Evolutionary conservation across 2,888 invertebrate species (phyloP).

Genomic region (Stenichneumon culpator): DNA sequence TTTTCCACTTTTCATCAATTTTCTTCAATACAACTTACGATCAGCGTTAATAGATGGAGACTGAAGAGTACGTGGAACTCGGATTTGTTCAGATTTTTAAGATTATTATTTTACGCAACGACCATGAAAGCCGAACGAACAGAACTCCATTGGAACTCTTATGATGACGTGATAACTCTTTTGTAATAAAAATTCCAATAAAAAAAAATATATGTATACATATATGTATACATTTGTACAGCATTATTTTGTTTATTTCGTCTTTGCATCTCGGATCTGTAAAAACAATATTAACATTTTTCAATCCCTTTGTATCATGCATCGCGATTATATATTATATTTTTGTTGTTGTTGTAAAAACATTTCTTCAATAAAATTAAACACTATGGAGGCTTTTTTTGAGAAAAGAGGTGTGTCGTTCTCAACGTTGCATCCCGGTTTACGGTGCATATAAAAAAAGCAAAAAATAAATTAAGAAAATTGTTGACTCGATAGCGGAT

Average conservation of each 20-base stretch:
- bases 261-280: too few relatives aligned
- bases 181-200: slow-evolving; percentile 12
- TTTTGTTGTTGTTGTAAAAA: neutral
- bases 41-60: slow-evolving; percentile 70
- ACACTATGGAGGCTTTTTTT: neutral
- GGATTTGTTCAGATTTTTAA: slow-evolving; percentile 73
- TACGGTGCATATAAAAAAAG: neutral
- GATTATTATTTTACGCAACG: slow-evolving; percentile 44
- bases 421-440: neutral
- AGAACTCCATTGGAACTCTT: slow-evolving; percentile 76
- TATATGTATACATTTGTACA: neutral
- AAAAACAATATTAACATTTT: too few relatives aligned
- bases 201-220: too few relatives aligned
- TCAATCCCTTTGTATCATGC: neutral
- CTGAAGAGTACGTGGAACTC: slow-evolving; percentile 79
- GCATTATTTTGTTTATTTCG: neutral
- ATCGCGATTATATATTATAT: neutral
- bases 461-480: neutral
- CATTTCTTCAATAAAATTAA: neutral
- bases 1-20: too few relatives aligned
- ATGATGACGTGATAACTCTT: too few relatives aligned
- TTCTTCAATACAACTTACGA: too few relatives aligned
- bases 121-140: slow-evolving; percentile 68
- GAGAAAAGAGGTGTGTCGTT: neutral
- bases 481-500: neutral